Conservation (phyloP, 2,888 invertebrate species). For the Metellina segmentata region DNA sequence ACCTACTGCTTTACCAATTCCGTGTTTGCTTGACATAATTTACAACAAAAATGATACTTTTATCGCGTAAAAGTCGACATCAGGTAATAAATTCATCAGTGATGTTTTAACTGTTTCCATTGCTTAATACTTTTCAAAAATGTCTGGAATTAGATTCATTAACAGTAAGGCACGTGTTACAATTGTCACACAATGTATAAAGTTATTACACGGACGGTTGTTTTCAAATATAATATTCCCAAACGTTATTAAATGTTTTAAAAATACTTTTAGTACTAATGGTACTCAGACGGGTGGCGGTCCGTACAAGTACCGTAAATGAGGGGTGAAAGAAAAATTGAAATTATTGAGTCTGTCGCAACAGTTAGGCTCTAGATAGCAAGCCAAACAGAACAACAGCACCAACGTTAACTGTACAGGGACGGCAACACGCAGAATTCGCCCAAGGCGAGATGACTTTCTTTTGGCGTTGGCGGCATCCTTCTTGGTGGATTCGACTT, state of each 20-base stretch:
- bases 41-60: no score
- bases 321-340: conserved; percentile 88
- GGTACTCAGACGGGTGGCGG: conserved; percentile 87
- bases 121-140: not conserved
- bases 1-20: no score
- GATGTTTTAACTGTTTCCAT: no score
- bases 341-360: conserved; percentile 90
- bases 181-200: not conserved
- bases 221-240: no score
- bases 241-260: no score
- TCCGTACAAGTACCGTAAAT: conserved; percentile 89
- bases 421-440: conserved; percentile 87
- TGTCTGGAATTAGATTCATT: not conserved
- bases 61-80: no score
- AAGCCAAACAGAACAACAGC: conserved; percentile 87
- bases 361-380: conserved; percentile 88
- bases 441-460: conserved; percentile 85
- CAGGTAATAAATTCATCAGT: no score
- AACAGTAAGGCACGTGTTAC: not conserved
- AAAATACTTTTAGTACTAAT: not conserved
- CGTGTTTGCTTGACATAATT: no score
- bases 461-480: not conserved
- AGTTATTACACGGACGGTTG: not conserved
- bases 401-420: conserved; percentile 87
- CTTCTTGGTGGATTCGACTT: not conserved